A percentile compares a stretch with the other conserved stretches of the same genome.
These are phyloP conservation scores for Ianthella basta DNA, from an alignment of 37 sponge, comb jelly and placozoan genomes.

Conservation along the genomic window DNA sequence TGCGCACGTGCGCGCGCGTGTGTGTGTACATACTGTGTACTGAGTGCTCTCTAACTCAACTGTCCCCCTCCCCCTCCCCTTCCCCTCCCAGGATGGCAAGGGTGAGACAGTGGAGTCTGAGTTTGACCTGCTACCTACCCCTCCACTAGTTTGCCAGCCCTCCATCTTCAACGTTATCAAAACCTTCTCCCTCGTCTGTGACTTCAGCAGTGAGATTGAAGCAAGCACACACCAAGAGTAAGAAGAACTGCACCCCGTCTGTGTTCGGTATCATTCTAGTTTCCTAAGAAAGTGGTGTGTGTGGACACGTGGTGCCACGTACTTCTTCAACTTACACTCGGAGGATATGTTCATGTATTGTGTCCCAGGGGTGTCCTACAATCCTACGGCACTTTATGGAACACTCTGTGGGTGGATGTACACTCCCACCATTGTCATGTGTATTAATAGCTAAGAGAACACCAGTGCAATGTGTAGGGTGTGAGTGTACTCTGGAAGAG, in stretches of 20 bases:
- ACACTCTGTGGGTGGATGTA: too few species aligned
- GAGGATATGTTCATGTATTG: not conserved
- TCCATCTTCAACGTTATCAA: constrained; percentile 40
- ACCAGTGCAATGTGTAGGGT: too few species aligned
- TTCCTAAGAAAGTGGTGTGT: not conserved
- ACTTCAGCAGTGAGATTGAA: constrained; percentile 63
- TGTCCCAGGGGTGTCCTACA: too few species aligned
- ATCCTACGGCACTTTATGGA: too few species aligned
- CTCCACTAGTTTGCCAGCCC: not conserved
- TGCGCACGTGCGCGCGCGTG: not conserved
- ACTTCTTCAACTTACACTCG: too few species aligned
- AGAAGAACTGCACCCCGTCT: constrained; percentile 40
- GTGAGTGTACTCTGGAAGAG: too few species aligned
- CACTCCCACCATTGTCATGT: too few species aligned
- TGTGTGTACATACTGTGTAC: too few species aligned
- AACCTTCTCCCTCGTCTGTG: constrained; percentile 27
- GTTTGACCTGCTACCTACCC: not conserved
- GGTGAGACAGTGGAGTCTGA: constrained; percentile 23
- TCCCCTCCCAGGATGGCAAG: not conserved
- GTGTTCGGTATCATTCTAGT: not conserved
- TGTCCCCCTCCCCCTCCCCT: too few species aligned
- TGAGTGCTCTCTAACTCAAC: constrained; percentile 48
- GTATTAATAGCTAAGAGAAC: too few species aligned
- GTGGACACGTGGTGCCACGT: not conserved
- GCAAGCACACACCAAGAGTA: constrained; percentile 24